These are phyloP conservation scores for Sylvicola cinctus DNA, from an alignment of 2,888 invertebrate species.

Conservation along the genomic window DNA sequence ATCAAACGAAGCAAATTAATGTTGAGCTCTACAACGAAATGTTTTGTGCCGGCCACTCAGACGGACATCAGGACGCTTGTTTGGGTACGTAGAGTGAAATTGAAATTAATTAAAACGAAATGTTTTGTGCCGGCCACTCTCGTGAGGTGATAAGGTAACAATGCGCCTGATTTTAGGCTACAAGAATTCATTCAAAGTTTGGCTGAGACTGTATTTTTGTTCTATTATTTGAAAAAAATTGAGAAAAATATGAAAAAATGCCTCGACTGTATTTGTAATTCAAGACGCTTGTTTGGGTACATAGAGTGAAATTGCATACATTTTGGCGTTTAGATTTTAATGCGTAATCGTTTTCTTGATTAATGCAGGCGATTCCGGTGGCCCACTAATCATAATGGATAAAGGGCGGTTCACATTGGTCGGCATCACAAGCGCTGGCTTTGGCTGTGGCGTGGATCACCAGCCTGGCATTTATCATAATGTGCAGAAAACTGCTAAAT, in stretches of 20 bases:
- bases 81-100: conserved; percentile 28
- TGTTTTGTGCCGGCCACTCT: conserved; percentile 71
- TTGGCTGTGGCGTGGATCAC: conserved; percentile 67
- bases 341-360: not conserved
- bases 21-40: conserved; percentile 56
- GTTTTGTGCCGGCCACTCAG: conserved; percentile 69
- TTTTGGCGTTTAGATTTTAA: too few relatives aligned
- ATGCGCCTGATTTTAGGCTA: too few relatives aligned
- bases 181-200: too few relatives aligned
- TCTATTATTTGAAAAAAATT: too few relatives aligned
- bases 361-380: conserved; percentile 53
- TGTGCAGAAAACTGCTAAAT: conserved; percentile 44
- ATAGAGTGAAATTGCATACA: too few relatives aligned
- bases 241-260: too few relatives aligned
- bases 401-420: conserved; percentile 52
- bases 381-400: conserved; percentile 50
- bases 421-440: conserved; percentile 70
- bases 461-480: conserved; percentile 78
- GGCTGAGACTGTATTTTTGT: too few relatives aligned
- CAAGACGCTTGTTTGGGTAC: too few relatives aligned
- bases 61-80: conserved; percentile 66
- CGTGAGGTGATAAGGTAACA: conserved; percentile 1
- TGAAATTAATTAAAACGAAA: conserved; percentile 33
- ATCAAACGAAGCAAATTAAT: conserved; percentile 55
- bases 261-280: not conserved